Conservation (phyloP, 2,797 vertebrate species). For the Zenarchopterus dispar region DNA sequence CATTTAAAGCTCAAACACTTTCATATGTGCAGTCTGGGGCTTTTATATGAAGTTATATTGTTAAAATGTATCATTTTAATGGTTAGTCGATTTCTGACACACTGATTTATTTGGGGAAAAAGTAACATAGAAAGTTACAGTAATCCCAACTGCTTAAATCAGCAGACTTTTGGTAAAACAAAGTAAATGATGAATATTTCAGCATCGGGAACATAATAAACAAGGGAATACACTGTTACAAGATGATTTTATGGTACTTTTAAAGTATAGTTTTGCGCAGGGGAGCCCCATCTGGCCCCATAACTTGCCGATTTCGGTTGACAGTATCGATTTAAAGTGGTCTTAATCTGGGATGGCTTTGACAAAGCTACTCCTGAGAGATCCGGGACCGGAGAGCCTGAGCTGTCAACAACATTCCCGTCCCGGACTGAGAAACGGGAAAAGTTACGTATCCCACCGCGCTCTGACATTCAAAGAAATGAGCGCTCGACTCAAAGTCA, state of each 20-base stretch:
- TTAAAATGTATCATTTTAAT: neutral
- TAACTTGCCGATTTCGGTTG: no score
- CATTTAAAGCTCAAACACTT: neutral
- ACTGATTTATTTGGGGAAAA: neutral
- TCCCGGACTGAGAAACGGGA: neutral
- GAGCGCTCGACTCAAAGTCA: neutral
- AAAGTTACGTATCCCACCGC: neutral
- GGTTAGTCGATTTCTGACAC: neutral
- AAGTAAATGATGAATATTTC: neutral
- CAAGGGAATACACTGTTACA: neutral
- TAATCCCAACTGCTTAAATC: neutral
- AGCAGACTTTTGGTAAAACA: rapidly evolving
- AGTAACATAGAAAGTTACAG: neutral
- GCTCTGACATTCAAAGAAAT: neutral
- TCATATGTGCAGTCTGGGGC: neutral
- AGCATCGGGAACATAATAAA: neutral
- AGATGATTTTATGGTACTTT: neutral
- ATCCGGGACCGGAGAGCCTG: no score
- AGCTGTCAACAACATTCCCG: no score
- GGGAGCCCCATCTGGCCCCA: neutral
- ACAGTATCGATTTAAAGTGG: neutral
- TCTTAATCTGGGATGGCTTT: no score
- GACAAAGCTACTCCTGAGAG: neutral
- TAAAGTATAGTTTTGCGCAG: neutral
- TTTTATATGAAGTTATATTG: neutral